Conservation (phyloP, 2,888 invertebrate species). For the Protonemura montana region DNA sequence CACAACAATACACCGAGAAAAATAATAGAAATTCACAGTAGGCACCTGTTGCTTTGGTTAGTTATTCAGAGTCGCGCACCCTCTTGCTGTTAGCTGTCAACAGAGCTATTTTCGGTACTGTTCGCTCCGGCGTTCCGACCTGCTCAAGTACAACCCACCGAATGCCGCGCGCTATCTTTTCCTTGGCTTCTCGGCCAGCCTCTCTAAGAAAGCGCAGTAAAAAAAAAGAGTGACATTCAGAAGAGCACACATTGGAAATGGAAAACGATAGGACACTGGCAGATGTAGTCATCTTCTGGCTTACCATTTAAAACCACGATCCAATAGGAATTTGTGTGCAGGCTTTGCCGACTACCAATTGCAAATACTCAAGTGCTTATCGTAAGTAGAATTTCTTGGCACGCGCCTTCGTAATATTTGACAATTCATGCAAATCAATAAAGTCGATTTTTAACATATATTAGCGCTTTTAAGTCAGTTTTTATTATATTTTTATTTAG, state of each 20-base stretch:
- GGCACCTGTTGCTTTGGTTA: not conserved
- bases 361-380: too few relatives aligned
- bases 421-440: too few relatives aligned
- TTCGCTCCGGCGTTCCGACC: not conserved
- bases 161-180: not conserved
- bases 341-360: too few relatives aligned
- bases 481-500: too few relatives aligned
- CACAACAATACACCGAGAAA: not conserved
- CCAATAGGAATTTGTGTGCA: constrained; percentile 1
- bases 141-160: not conserved
- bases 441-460: too few relatives aligned
- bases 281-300: not conserved
- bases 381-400: too few relatives aligned
- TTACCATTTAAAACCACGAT: not conserved
- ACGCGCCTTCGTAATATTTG: too few relatives aligned
- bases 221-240: not conserved
- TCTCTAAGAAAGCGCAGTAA: not conserved
- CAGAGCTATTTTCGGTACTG: not conserved
- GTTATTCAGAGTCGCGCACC: not conserved
- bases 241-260: not conserved
- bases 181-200: not conserved
- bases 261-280: not conserved
- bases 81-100: not conserved
- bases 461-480: too few relatives aligned
- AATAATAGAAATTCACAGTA: not conserved